Percentiles rank a stretch among this genome's conserved stretches.
phyloP scores from a whole-genome alignment of 2,797 vertebrate genomes.

The Characodon lateralis region DNA sequence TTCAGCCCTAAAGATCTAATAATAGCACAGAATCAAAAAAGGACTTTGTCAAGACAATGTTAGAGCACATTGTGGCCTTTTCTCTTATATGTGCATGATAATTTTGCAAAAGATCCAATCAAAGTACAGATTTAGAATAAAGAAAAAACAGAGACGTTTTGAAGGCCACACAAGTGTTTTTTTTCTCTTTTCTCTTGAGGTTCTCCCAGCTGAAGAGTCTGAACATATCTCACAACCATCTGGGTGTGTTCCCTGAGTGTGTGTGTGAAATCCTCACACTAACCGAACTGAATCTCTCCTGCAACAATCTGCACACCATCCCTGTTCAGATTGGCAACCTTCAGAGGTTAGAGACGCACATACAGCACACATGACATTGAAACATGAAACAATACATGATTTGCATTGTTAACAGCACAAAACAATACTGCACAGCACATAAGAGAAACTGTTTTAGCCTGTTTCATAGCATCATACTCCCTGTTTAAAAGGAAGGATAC shows the following conservation, averaged over 20 bases:
- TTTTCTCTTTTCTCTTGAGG: constrained; percentile 68
- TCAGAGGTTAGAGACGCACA: constrained; percentile 80
- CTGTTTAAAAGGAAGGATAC: background rate
- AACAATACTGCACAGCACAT: background rate
- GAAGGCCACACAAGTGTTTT: background rate
- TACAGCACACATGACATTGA: background rate
- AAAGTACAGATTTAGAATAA: background rate
- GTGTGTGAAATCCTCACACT: constrained; percentile 91
- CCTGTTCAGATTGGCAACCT: constrained; percentile 87
- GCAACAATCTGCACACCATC: constrained; percentile 87
- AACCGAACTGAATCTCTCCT: constrained; percentile 93
- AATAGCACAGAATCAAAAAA: background rate
- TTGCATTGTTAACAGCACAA: background rate
- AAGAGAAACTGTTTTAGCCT: background rate
- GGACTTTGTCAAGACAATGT: background rate
- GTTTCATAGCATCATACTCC: too few species aligned
- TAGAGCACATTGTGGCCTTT: background rate
- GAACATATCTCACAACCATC: constrained; percentile 94
- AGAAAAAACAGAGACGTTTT: background rate
- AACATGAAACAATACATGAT: background rate
- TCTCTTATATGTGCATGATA: background rate
- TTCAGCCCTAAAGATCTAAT: background rate
- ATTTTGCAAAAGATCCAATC: background rate
- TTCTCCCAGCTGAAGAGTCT: constrained; percentile 95
- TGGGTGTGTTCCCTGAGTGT: constrained; percentile 90